Base-by-base conservation (phyloP, 2,888 invertebrate genomes). In the Drosophila histrio region DNA sequence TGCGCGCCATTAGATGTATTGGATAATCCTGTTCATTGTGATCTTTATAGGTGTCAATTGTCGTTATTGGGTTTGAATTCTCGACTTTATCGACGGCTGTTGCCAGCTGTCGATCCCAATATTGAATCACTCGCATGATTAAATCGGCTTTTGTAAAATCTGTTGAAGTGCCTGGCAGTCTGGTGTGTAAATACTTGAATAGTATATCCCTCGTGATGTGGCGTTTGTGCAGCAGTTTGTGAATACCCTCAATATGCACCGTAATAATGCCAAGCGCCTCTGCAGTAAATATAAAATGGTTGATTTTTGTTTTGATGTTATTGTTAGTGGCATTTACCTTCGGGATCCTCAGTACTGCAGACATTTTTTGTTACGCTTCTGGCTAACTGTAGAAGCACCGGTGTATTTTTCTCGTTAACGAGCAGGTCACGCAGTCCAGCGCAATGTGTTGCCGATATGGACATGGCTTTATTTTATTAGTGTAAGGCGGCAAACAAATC, bases 201-300 rank as follows among this genome's bases (percentile, higher is more conserved):
- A 94, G 79, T 17, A 93, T 77, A 32, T 94, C 93, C 77, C 92
- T 93, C 0, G 93, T 94, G 1, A 94, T 89, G 17, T 90, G 87
- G 65, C 93, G 93, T 64, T 94, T 91, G 56, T 91, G 92, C 3
- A 94, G 86, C 13, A 94, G 88, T 21, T 92, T 91, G 34, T 91
- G 77, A 6, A 90, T 88, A 63, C 92, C 92, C 1, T 92, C 89
- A 1, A 93, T 92, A 77, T 94, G 93, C 22, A 91, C 91, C 2
- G 93, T 85, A 30, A 94, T 92, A 1, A 92, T 91, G 50, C 92
- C 88, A 5, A 93, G 88, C 0, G 94, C 94, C 43, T 93, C 94
- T 94, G 60, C 5, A 53, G 46, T 41, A 9, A 15, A 19, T 6
- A 7, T 32, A 15, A 19, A 6, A 7, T 32, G 4, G 15, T 26